Base-by-base conservation (phyloP, 53 echinoderm and acorn worm species). In the Pentamera pediparva region DNA sequence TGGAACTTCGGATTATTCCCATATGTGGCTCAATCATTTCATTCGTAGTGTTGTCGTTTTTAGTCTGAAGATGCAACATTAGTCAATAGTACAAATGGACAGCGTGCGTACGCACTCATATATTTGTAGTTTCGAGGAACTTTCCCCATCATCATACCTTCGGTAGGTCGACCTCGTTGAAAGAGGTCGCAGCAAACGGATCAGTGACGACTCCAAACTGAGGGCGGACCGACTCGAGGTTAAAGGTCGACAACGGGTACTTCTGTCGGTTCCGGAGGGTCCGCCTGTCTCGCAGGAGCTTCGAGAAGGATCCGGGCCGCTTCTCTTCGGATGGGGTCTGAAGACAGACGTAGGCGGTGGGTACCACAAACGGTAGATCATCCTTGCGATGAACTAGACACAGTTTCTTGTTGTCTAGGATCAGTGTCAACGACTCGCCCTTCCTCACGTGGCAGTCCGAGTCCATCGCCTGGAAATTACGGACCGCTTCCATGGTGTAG, bases 281-380 rank as follows among this genome's bases (percentile, higher is more conserved):
- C 6, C 45, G 30, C 43, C 67, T 40, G 3, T 43, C 30, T 6
- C 29, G 24, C 24, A 67, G 24, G 43, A 67, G 45, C 30, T 41
- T 40, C 2, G 67, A 40, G 28, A 67, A 67, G 12, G 67, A 67
- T 3, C 67, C 67, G 12, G 67, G 40, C 21, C 67, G 39, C 25
- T 15, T 27, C 2, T 39, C 10, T 18, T 9, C 24, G 13, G 40
- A 4, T 34, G 15, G 21, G 29, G 40, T 47, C 29, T 41, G 37
- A 30, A 38, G 67, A 11, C 40, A 40, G 4, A 67, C 39, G 40
- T 41, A 67, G 28, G 67, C 41, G 21, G 40, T 67, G 21, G 67
- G 67, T 7, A 67, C 67, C 4, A 67, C 67, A 28, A 67, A 67
- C 30, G 67, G 67, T 8, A 67, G 67, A 29, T 67, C 67, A 24